phyloP scores from a whole-genome alignment of 2,113 vertebrate species.

The Fulmarus glacialis region DNA sequence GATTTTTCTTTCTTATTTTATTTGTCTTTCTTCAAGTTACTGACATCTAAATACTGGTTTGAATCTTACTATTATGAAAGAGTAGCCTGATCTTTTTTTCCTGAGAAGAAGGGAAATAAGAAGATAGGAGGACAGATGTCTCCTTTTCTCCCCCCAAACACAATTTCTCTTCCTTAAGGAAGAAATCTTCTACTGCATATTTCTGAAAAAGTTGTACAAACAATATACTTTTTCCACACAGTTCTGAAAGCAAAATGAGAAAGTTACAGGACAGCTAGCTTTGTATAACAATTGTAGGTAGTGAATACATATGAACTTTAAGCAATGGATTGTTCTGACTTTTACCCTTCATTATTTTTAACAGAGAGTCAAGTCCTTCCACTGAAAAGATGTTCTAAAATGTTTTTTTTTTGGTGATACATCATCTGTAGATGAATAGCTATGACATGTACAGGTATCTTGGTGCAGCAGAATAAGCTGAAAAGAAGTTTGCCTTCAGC shows the following conservation, averaged over 20 bases:
- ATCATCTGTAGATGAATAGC: not conserved
- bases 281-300: not conserved
- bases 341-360: not conserved
- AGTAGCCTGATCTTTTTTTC: not conserved
- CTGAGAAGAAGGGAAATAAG: not conserved
- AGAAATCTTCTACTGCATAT: not conserved
- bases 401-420: not conserved
- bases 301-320: not conserved
- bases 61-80: not conserved
- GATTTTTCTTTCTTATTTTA: not conserved
- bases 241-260: not conserved
- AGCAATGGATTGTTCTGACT: not conserved
- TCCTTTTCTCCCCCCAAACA: fast-evolving
- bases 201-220: not conserved
- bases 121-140: not conserved
- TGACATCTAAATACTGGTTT: not conserved
- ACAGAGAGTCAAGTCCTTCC: not conserved
- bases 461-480: not conserved
- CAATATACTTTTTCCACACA: not conserved
- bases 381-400: not conserved
- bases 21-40: not conserved
- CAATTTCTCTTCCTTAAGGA: not conserved
- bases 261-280: not conserved
- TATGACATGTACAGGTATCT: not conserved
- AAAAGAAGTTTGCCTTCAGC: not conserved